phyloP scores from a whole-genome alignment of 1,140 invertebrate species.

The Solenopsis invicta region DNA sequence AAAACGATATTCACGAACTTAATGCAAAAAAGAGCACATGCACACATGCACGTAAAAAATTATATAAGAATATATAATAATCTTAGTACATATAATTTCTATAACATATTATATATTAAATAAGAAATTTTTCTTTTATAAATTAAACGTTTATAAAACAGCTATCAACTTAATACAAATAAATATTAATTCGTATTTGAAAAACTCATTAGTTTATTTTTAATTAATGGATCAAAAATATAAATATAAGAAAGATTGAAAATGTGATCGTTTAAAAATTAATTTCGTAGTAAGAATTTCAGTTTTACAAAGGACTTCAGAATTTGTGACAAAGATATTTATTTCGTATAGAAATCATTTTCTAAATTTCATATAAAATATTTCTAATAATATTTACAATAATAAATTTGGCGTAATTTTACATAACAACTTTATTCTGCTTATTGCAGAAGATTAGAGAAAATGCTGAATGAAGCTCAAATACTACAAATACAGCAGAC shows the following conservation, averaged over 20 bases:
- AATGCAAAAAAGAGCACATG: background rate
- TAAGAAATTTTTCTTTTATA: background rate
- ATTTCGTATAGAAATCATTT: background rate
- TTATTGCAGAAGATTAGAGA: background rate
- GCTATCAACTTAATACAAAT: background rate
- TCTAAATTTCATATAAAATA: slow-evolving; percentile 9
- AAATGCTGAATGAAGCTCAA: slow-evolving; percentile 13
- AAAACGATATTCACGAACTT: background rate
- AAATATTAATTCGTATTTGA: background rate
- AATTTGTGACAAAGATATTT: background rate
- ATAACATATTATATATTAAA: background rate
- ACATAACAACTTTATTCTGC: background rate
- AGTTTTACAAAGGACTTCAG: background rate
- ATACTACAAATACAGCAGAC: slow-evolving; percentile 4
- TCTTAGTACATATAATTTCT: background rate
- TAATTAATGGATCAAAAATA: background rate
- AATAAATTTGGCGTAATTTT: background rate
- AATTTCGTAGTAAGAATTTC: background rate
- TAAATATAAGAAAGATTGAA: background rate
- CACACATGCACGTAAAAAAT: too few species aligned
- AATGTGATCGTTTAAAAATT: background rate
- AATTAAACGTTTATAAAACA: background rate
- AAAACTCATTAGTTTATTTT: background rate
- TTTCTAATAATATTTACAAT: slow-evolving; percentile 17
- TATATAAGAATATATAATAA: background rate